A percentile compares a stretch with the other conserved stretches of the same genome.
phyloP scores from a whole-genome alignment of 2,888 invertebrate species.

The Ophraella communa region DNA sequence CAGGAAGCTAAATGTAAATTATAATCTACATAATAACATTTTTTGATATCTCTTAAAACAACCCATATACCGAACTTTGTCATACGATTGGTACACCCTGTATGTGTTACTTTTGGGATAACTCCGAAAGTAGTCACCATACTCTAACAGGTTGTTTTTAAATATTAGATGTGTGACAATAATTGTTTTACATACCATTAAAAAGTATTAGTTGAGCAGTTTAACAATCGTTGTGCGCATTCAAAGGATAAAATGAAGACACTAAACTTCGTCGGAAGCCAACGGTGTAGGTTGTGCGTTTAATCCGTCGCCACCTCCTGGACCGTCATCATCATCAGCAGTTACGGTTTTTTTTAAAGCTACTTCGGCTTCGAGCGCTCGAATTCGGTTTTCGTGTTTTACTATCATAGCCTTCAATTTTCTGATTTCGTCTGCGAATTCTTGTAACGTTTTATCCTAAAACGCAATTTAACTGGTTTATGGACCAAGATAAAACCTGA shows the following conservation, averaged over 20 bases:
- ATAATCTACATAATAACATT: no score
- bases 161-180: no score
- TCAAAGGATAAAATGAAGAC: neutral
- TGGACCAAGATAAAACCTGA: no score
- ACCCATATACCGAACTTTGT: no score
- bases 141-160: no score
- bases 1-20: no score
- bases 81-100: no score
- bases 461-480: neutral
- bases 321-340: constrained; percentile 55
- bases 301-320: constrained; percentile 58
- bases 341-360: constrained; percentile 34
- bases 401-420: constrained; percentile 93
- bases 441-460: constrained; percentile 78
- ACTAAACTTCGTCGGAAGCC: constrained; percentile 69
- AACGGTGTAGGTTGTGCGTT: constrained; percentile 49
- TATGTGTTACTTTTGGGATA: no score
- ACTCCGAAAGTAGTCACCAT: no score
- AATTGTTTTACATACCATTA: constrained; percentile 27
- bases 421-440: constrained; percentile 87
- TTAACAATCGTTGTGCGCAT: constrained; percentile 5
- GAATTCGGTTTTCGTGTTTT: constrained; percentile 69
- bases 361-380: constrained; percentile 51
- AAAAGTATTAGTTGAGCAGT: constrained; percentile 38
- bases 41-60: no score